Percentiles rank a stretch among this genome's conserved stretches.
These are phyloP conservation scores for Parasteatoda tepidariorum DNA, from an alignment of 1,140 invertebrate species.

Conservation along the genomic window DNA sequence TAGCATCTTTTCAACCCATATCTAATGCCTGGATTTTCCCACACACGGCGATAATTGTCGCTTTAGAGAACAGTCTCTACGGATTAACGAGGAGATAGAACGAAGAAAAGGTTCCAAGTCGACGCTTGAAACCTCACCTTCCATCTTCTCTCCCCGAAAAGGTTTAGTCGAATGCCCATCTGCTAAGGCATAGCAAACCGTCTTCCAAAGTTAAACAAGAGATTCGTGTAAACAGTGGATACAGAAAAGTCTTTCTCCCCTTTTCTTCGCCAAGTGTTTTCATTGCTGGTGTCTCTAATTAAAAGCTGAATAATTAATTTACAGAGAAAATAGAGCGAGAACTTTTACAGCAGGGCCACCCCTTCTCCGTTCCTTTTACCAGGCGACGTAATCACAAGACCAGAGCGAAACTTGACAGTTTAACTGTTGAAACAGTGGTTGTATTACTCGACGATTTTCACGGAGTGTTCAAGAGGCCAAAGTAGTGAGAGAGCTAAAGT, in stretches of 20 bases:
- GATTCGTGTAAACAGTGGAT: conserved; percentile 46
- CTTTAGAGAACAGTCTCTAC: conserved; percentile 18
- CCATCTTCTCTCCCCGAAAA: background rate
- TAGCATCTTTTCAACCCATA: conserved; percentile 1
- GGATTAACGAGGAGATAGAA: conserved; percentile 29
- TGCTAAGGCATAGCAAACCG: conserved; percentile 8
- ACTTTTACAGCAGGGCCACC: conserved; percentile 23
- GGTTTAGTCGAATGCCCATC: conserved; percentile 18
- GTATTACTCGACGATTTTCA: conserved; percentile 25
- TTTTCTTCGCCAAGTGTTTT: conserved; percentile 56
- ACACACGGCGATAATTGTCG: conserved; percentile 55
- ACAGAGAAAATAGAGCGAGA: conserved; percentile 59
- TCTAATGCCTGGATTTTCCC: conserved; percentile 50
- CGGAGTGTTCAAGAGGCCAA: background rate
- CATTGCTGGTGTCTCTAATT: conserved; percentile 47
- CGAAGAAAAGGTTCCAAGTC: background rate
- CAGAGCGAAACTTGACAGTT: conserved; percentile 45
- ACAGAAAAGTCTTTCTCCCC: conserved; percentile 48
- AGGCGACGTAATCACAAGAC: conserved; percentile 25
- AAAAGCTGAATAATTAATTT: conserved; percentile 59
- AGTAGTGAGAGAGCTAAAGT: conserved; percentile 2
- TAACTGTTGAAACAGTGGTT: conserved; percentile 58
- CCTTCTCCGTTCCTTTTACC: background rate
- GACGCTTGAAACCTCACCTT: background rate
- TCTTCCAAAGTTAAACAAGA: conserved; percentile 56